Conservation (phyloP, 2,797 vertebrate species). For the Poeciliopsis gracilis region DNA sequence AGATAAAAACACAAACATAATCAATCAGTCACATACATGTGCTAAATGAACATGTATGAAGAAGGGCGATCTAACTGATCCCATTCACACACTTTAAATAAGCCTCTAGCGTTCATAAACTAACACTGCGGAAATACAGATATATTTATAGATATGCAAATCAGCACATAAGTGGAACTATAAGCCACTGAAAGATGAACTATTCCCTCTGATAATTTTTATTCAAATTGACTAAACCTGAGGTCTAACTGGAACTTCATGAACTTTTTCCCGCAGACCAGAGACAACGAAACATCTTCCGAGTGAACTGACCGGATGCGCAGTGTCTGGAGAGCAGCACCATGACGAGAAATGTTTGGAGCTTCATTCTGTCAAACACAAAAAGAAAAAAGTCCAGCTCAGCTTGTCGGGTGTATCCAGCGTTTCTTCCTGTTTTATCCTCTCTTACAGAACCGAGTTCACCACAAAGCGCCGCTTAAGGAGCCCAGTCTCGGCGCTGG, state of each 20-base stretch:
- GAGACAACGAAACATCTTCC: neutral
- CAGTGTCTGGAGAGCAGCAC: constrained; percentile 4
- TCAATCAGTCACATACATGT: no score
- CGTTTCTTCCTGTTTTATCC: neutral
- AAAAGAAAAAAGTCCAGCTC: neutral
- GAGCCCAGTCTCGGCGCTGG: neutral
- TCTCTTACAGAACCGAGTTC: neutral
- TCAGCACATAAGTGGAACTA: neutral
- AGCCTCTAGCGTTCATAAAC: neutral
- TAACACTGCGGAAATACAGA: no score
- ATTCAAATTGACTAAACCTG: neutral
- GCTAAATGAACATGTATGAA: neutral
- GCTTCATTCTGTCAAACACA: neutral
- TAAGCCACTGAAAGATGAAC: neutral
- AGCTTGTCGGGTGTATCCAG: neutral
- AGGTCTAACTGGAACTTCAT: neutral
- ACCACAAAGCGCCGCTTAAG: neutral
- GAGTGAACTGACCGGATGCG: constrained; percentile 59
- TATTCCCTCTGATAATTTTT: neutral
- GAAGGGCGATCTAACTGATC: neutral
- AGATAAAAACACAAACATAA: no score
- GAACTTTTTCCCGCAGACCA: neutral
- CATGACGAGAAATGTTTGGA: fast-evolving
- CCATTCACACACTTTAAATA: neutral
- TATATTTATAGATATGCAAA: neutral